A percentile compares a stretch with the other conserved stretches of the same genome.
Evolutionary conservation across 2,888 invertebrate species (phyloP).

Genomic region (Lithophane socia): DNA sequence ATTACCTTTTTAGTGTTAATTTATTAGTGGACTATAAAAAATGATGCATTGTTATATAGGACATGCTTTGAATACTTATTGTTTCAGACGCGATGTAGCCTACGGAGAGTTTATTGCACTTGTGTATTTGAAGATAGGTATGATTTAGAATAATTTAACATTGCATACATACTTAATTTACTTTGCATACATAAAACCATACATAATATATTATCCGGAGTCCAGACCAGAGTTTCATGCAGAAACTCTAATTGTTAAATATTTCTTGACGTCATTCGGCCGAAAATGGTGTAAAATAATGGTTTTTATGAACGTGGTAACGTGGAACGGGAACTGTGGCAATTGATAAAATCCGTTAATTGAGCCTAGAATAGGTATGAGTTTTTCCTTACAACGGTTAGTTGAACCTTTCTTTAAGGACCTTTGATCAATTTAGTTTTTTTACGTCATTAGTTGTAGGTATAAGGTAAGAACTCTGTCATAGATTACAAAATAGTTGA

Average conservation of each 20-base stretch:
- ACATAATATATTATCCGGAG: neutral
- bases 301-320: neutral
- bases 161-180: neutral
- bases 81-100: conserved; percentile 45
- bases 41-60: conserved; percentile 71
- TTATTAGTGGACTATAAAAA: conserved; percentile 75
- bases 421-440: conserved; percentile 9
- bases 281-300: conserved; percentile 14
- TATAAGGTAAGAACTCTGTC: conserved; percentile 4
- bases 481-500: neutral
- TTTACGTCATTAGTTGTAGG: conserved; percentile 2
- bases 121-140: neutral
- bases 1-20: conserved; percentile 76
- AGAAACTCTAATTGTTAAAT: neutral
- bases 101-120: conserved; percentile 68
- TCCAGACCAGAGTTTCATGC: neutral
- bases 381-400: conserved; percentile 1
- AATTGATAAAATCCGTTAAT: conserved; percentile 4
- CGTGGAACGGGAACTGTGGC: no score
- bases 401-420: neutral
- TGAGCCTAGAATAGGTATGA: neutral
- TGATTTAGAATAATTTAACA: neutral
- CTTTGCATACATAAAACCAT: neutral
- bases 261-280: conserved; percentile 18
- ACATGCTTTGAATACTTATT: conserved; percentile 73